Evolutionary conservation across 1,140 invertebrate genomes (phyloP).

Genomic region (Ips nitidus): DNA sequence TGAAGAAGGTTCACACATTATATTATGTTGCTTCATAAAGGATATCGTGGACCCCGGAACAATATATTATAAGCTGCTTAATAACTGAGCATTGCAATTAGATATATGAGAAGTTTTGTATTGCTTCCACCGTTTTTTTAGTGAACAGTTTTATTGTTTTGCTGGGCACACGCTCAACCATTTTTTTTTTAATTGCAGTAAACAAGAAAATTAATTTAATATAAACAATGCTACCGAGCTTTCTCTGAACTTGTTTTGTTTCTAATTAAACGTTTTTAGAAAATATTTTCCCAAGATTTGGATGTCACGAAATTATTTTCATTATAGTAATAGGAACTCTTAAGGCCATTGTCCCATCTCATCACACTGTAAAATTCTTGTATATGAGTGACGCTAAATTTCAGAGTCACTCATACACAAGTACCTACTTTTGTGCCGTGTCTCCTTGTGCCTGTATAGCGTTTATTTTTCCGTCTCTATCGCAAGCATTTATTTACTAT

Average conservation of each 20-base stretch:
- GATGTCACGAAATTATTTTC: neutral
- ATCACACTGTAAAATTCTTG: neutral
- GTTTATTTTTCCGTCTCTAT: slow-evolving; percentile 30
- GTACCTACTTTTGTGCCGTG: slow-evolving; percentile 3
- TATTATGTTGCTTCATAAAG: slow-evolving; percentile 27
- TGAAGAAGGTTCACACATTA: slow-evolving; percentile 40
- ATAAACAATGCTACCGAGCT: slow-evolving; percentile 13
- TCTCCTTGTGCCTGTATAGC: slow-evolving; percentile 32
- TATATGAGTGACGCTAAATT: neutral
- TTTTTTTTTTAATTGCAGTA: neutral
- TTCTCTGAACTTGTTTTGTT: slow-evolving; percentile 13
- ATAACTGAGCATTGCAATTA: slow-evolving; percentile 28
- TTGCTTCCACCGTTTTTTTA: slow-evolving; percentile 1
- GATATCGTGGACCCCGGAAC: slow-evolving; percentile 33
- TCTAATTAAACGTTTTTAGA: neutral
- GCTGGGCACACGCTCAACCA: slow-evolving; percentile 16
- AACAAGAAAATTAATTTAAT: slow-evolving; percentile 21
- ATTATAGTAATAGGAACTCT: neutral
- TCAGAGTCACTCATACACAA: neutral
- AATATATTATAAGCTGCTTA: slow-evolving; percentile 30
- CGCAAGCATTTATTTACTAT: slow-evolving; percentile 33
- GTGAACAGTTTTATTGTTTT: neutral
- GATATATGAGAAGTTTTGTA: slow-evolving; percentile 26
- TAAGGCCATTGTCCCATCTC: neutral
- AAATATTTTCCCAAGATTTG: slow-evolving; percentile 20